Evolutionary conservation across 2,113 vertebrate genomes (phyloP), one percentile per base, ranked within the genome.

Genomic region (Xenotilapia flavipinnis): DNA sequence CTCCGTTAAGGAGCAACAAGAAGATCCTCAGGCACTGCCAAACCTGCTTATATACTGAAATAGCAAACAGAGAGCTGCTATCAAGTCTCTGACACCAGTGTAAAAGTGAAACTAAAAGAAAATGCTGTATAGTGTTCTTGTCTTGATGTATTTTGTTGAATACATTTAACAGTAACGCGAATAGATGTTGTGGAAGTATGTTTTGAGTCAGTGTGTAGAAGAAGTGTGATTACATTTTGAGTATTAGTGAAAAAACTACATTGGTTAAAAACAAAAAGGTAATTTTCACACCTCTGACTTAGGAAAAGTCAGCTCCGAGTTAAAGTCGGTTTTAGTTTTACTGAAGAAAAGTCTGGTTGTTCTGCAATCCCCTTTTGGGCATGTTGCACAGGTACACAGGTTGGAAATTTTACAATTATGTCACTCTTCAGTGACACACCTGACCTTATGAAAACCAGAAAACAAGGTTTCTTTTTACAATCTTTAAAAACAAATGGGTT

Each of bases 131-230:
- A 15, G n/a, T 19, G 49, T 82, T 84, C 4, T 40, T 81, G 33
- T 84, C 47, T 65, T 45, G 23, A 6, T 85, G 51, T 80, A n/a
- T 80, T 90, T 86, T 84, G 53, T 55, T 56, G 38, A 83, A 86
- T 31, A 68, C 23, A 26, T 82, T 79, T 84, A 26, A 79, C 14
- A 86, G 51, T 86, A 62, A 85, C 51, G 38, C 47, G 49, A 51
- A 55, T 40, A 38, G 19, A 88, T 45, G 55, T 49, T 47, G 23
- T 65, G 53, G 21, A 55, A 65, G 33, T 47, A n/a, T 85, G 62
- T 83, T 80, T 33, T 82, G 11, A 79, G 14, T 79, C 26, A 38
- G 13, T 81, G 28, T 82, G 79, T 36, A 11, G 42, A 55, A 14
- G 17, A 38, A 70, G 11, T 0, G 7, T 19, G 3, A 68, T 77